Conservation (phyloP, 92 coral and sea anemone genomes). For the Umimayanthus kanabou region DNA sequence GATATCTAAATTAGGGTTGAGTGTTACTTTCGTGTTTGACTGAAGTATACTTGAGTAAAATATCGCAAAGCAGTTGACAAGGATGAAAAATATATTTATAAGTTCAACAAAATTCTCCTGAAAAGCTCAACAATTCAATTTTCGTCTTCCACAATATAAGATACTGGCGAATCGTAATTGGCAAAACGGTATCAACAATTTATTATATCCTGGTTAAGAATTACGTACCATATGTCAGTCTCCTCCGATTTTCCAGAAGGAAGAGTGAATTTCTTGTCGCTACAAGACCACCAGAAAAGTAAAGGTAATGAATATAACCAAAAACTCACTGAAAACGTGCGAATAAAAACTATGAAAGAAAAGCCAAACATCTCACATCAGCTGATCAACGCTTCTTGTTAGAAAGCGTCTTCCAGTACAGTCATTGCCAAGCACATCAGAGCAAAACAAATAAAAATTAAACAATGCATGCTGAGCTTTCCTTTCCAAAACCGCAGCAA, state of each 20-base stretch:
- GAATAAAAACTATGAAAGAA: background rate
- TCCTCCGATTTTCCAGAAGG: slow-evolving; percentile 43
- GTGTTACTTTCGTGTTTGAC: background rate
- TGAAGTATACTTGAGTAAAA: background rate
- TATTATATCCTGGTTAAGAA: background rate
- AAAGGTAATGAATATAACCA: slow-evolving; percentile 20
- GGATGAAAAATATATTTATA: no score
- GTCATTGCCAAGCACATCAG: background rate
- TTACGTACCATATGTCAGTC: slow-evolving; percentile 41
- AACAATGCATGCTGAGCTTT: background rate
- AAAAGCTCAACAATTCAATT: no score
- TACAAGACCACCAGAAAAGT: slow-evolving; percentile 44
- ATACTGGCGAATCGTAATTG: background rate
- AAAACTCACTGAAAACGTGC: background rate
- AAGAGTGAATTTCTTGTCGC: slow-evolving; percentile 49
- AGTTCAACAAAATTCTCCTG: no score
- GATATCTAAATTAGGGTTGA: no score
- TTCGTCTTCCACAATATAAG: background rate
- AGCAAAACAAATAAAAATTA: background rate
- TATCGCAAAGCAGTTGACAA: background rate
- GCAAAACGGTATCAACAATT: background rate
- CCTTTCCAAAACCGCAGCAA: background rate
- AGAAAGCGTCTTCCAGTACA: background rate
- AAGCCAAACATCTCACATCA: background rate
- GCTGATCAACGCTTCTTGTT: background rate